phyloP scores from a whole-genome alignment of 2,888 invertebrate species.

The Melinopterus prodromus region DNA sequence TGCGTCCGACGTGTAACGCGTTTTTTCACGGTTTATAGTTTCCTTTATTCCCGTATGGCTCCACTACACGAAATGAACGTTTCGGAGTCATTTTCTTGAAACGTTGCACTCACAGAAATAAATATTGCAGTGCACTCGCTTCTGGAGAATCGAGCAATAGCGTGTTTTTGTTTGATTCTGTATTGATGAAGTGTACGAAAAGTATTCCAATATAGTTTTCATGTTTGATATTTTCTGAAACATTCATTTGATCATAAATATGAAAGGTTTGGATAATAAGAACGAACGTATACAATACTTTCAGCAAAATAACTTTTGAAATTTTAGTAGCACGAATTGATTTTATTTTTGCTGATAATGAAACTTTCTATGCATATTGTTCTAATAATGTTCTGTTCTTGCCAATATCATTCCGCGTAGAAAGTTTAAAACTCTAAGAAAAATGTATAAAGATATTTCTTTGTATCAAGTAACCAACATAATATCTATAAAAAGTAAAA shows the following conservation, averaged over 20 bases:
- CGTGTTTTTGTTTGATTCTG: not conserved
- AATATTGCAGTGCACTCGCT: not conserved
- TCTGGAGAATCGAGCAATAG: not conserved
- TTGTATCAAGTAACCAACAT: too few relatives aligned
- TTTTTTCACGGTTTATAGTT: slow-evolving; percentile 11
- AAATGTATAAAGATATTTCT: too few relatives aligned
- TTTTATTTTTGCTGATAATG: too few relatives aligned
- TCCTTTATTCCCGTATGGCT: slow-evolving; percentile 10
- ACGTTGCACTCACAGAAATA: not conserved
- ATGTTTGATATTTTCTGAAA: not conserved
- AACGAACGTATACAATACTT: not conserved
- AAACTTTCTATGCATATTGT: too few relatives aligned
- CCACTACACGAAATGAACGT: slow-evolving; percentile 15
- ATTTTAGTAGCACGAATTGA: too few relatives aligned
- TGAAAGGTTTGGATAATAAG: not conserved
- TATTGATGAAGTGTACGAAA: not conserved
- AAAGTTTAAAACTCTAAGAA: too few relatives aligned
- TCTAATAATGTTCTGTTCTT: too few relatives aligned
- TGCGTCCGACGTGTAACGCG: slow-evolving; percentile 19
- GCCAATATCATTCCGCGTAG: too few relatives aligned
- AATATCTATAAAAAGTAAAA: too few relatives aligned
- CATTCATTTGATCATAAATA: not conserved
- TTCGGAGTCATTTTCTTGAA: not conserved
- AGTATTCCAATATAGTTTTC: not conserved
- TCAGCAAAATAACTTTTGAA: too few relatives aligned